These are phyloP conservation scores for Phytoseiulus persimilis DNA, from an alignment of 2,888 invertebrate genomes.

Conservation along the genomic window DNA sequence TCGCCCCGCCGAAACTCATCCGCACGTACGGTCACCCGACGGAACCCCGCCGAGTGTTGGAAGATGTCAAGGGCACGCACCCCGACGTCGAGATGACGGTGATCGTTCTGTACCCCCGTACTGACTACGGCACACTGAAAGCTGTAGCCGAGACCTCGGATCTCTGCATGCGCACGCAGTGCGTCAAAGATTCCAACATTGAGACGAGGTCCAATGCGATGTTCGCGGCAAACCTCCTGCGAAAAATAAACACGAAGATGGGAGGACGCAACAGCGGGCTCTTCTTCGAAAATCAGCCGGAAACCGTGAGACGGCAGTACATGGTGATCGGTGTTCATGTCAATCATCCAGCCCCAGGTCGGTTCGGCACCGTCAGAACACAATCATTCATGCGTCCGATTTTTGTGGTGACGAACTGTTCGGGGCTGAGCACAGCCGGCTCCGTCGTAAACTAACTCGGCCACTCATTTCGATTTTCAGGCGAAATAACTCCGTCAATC, in stretches of 20 bases:
- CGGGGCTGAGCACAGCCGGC: too few relatives aligned
- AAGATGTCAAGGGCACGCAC: not conserved
- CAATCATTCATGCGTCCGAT: too few relatives aligned
- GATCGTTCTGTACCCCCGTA: not conserved
- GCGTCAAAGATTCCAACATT: not conserved
- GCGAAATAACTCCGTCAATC: too few relatives aligned
- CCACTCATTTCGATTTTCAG: too few relatives aligned
- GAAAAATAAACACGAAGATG: slow-evolving; percentile 49
- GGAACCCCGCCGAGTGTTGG: not conserved
- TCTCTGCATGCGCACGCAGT: slow-evolving; percentile 40
- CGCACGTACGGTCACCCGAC: not conserved
- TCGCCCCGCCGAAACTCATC: not conserved
- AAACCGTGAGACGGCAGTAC: not conserved
- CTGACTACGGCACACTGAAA: not conserved
- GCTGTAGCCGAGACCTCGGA: not conserved
- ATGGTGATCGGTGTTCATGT: slow-evolving; percentile 81
- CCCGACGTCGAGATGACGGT: not conserved
- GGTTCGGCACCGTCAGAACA: too few relatives aligned
- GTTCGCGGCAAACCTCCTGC: slow-evolving; percentile 47
- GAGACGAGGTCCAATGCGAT: slow-evolving; percentile 40
- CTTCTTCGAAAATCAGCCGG: slow-evolving; percentile 51
- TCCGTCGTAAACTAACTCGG: too few relatives aligned
- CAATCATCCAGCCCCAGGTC: slow-evolving; percentile 82
- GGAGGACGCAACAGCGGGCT: slow-evolving; percentile 49
- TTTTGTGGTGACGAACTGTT: too few relatives aligned